Conservation (phyloP, 2,113 vertebrate species). For the Hippolais icterina region DNA sequence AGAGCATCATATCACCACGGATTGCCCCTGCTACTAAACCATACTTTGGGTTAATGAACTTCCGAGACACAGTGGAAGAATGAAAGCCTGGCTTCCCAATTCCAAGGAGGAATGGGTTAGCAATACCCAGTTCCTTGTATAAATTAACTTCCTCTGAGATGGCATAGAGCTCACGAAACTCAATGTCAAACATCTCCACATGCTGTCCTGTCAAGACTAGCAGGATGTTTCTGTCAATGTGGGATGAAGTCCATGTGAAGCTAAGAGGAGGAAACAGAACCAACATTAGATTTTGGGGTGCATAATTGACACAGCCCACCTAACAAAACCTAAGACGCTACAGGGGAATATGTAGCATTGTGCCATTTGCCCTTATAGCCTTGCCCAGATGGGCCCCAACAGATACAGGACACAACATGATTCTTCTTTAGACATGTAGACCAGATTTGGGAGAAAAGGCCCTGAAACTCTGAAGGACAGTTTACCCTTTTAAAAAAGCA, state of each 20-base stretch:
- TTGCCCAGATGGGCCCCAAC: background rate
- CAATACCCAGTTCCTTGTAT: conserved; percentile 79
- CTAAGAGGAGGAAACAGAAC: conserved; percentile 63
- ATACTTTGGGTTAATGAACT: conserved; percentile 94
- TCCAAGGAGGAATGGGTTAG: conserved; percentile 29
- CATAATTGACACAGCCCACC: background rate
- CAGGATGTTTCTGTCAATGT: conserved; percentile 90
- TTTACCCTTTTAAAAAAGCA: background rate
- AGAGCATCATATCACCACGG: conserved; percentile 77
- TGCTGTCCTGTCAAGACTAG: conserved; percentile 90
- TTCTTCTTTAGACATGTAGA: background rate
- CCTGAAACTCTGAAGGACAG: background rate
- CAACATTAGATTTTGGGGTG: background rate
- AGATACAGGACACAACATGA: background rate
- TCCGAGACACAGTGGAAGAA: conserved; percentile 84
- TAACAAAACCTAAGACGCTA: background rate
- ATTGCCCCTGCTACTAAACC: conserved; percentile 75
- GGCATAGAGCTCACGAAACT: conserved; percentile 94
- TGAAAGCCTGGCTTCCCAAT: conserved; percentile 40
- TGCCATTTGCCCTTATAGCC: background rate
- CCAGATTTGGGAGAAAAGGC: background rate
- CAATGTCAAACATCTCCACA: conserved; percentile 87
- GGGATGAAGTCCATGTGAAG: conserved; percentile 90
- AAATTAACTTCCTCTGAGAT: conserved; percentile 88
- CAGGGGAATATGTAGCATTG: background rate